phyloP scores from a whole-genome alignment of 2,113 vertebrate genomes.

The Lasiurus cinereus region DNA sequence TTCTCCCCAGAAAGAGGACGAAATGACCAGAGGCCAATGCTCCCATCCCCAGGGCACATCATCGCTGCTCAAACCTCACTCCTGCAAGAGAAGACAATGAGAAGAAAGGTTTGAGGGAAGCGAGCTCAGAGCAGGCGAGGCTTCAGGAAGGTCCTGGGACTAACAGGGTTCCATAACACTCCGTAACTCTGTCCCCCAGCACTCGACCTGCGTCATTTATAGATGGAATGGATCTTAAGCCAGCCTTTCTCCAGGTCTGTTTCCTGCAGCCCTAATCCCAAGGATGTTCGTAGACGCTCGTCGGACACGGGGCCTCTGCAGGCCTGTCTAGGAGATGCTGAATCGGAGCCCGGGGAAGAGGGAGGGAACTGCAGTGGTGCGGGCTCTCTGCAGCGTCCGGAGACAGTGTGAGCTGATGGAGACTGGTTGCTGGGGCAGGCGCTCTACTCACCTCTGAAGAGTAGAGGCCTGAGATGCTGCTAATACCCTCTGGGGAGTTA shows the following conservation, averaged over 20 bases:
- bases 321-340: too few species aligned
- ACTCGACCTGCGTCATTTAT: rapidly evolving
- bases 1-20: rapidly evolving
- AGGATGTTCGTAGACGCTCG: rapidly evolving
- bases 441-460: not conserved
- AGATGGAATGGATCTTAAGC: not conserved
- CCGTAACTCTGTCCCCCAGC: rapidly evolving
- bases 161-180: rapidly evolving
- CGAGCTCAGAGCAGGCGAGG: rapidly evolving
- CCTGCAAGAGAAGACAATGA: rapidly evolving
- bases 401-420: too few species aligned
- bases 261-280: too few species aligned
- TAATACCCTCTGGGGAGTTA: too few species aligned
- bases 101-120: not conserved
- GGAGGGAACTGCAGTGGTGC: too few species aligned
- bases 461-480: not conserved
- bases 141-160: rapidly evolving
- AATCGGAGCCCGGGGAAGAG: too few species aligned
- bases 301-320: not conserved
- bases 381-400: too few species aligned
- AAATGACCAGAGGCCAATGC: rapidly evolving
- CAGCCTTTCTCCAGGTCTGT: not conserved
- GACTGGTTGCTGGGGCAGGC: too few species aligned
- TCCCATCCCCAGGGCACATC: rapidly evolving
- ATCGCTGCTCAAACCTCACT: rapidly evolving